A percentile compares a stretch with the other conserved stretches of the same genome.
phyloP scores from a whole-genome alignment of 2,888 invertebrate genomes.

The Melanargia galathea region DNA sequence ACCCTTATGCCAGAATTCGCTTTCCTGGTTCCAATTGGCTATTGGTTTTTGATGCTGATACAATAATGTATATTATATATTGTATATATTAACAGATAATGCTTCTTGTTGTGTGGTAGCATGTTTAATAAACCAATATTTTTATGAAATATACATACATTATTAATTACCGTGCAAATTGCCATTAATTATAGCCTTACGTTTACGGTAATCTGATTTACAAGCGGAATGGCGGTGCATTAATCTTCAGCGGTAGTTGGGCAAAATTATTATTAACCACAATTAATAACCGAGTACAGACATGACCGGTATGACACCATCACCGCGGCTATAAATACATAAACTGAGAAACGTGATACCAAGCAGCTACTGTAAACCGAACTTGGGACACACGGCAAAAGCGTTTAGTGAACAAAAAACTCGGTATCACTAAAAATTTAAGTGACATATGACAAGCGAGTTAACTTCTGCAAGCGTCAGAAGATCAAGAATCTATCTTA shows the following conservation, averaged over 20 bases:
- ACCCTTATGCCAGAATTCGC: not conserved
- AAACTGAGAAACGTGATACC: constrained; percentile 56
- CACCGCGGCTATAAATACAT: constrained; percentile 50
- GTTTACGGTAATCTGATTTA: constrained; percentile 37
- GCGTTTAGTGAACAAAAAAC: not conserved
- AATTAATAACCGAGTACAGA: constrained; percentile 56
- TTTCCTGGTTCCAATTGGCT: not conserved
- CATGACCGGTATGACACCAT: constrained; percentile 59
- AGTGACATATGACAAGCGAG: not conserved
- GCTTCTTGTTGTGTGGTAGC: not conserved
- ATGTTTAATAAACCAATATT: constrained; percentile 3
- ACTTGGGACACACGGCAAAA: constrained; percentile 42
- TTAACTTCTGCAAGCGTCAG: not conserved
- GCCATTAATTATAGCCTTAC: constrained; percentile 43
- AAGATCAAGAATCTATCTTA: not conserved
- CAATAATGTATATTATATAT: no score
- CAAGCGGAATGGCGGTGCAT: constrained; percentile 37
- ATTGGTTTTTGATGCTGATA: not conserved
- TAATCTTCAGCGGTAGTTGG: constrained; percentile 38
- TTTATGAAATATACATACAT: not conserved
- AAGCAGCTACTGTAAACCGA: constrained; percentile 48
- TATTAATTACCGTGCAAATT: constrained; percentile 25
- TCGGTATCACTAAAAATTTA: not conserved
- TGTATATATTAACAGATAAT: no score
- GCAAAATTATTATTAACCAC: constrained; percentile 58